phyloP scores from a whole-genome alignment of 2,113 vertebrate genomes.

The Nothoprocta pentlandii region DNA sequence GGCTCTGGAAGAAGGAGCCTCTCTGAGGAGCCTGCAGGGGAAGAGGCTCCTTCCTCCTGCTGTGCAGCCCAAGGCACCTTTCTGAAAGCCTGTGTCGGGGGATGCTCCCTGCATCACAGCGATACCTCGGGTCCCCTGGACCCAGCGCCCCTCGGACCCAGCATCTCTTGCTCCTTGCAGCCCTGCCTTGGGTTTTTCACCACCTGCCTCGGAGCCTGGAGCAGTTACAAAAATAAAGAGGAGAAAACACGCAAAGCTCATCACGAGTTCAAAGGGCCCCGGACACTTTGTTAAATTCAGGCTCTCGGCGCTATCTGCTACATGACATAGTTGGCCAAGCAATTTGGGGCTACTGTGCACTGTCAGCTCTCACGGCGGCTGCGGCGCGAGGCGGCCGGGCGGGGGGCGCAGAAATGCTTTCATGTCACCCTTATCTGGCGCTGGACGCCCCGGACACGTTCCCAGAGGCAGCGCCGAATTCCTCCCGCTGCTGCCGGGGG shows the following conservation, averaged over 20 bases:
- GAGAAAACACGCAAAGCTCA: background rate
- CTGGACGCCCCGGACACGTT: conserved; percentile 26
- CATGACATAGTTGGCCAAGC: conserved; percentile 53
- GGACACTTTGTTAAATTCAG: background rate
- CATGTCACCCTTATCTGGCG: conserved; percentile 30
- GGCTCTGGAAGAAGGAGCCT: background rate
- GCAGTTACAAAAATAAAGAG: conserved; percentile 17
- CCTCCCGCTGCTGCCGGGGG: too few relatives aligned
- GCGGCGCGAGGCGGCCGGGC: background rate
- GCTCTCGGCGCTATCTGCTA: conserved; percentile 49
- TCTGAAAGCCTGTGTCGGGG: background rate
- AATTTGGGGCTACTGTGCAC: conserved; percentile 16
- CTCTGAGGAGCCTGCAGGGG: background rate
- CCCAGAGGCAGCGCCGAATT: background rate
- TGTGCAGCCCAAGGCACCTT: rapidly evolving
- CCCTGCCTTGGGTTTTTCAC: background rate
- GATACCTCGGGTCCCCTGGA: background rate
- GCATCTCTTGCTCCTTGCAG: background rate
- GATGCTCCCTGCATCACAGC: rapidly evolving
- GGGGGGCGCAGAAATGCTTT: background rate
- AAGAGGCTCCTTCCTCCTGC: background rate
- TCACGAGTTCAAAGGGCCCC: conserved; percentile 46
- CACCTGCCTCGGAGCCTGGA: background rate
- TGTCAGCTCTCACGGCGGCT: background rate
- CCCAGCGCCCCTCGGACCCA: background rate